A percentile compares a stretch with the other conserved stretches of the same genome.
These are phyloP conservation scores for Oplegnathus fasciatus DNA, from an alignment of 2,113 vertebrate species.

Conservation along the genomic window DNA sequence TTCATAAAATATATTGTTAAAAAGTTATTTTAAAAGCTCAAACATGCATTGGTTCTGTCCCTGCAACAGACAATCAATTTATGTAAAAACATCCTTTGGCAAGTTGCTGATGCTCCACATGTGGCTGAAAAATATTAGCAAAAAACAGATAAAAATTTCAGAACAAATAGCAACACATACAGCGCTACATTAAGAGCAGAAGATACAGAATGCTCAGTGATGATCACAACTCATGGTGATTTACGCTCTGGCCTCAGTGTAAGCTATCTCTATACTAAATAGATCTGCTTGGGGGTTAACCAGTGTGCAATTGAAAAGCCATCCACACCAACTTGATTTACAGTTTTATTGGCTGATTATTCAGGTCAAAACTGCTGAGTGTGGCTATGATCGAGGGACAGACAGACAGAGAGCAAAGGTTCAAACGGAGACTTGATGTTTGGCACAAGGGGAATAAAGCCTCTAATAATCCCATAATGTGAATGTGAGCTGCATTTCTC, in stretches of 20 bases:
- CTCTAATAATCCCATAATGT: constrained; percentile 62
- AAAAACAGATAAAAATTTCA: neutral
- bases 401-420: constrained; percentile 28
- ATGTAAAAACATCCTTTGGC: neutral
- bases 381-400: constrained; percentile 54
- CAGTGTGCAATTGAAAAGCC: constrained; percentile 63
- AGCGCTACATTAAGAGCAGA: neutral
- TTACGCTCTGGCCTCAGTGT: constrained; percentile 1
- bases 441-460: constrained; percentile 49
- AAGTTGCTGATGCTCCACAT: neutral
- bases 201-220: constrained; percentile 5
- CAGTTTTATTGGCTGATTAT: constrained; percentile 67
- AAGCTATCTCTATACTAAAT: constrained; percentile 32
- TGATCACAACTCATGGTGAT: neutral
- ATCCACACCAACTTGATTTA: constrained; percentile 65
- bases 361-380: constrained; percentile 73
- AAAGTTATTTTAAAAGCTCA: neutral
- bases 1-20: neutral
- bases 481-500: constrained; percentile 43
- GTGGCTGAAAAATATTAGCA: constrained; percentile 8
- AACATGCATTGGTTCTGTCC: neutral
- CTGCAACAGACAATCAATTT: neutral
- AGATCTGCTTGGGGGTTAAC: constrained; percentile 43
- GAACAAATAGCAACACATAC: neutral
- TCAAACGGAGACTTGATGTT: constrained; percentile 44